A percentile compares a stretch with the other conserved stretches of the same genome.
Evolutionary conservation across 64 coral and sea anemone genomes (phyloP).

Genomic region (Pachyseris speciosa): DNA sequence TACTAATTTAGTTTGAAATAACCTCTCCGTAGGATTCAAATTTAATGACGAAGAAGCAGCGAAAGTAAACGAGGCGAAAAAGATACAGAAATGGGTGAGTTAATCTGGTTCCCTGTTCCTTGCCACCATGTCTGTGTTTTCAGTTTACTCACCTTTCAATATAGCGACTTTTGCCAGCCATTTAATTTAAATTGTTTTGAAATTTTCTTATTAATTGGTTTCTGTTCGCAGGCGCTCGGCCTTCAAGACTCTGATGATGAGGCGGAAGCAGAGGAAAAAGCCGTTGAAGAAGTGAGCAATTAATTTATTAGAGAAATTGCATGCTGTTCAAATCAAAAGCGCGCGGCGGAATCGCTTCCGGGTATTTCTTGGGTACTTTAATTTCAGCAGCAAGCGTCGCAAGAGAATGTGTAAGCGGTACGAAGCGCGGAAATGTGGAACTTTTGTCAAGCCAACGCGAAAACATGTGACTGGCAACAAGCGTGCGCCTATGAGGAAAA

Average conservation of each 20-base stretch:
- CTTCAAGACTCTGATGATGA: slow-evolving; percentile 99
- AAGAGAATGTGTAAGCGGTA: no score
- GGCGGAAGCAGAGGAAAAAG: slow-evolving; percentile 97
- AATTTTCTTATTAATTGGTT: not conserved
- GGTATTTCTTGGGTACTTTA: no score
- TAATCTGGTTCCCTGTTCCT: not conserved
- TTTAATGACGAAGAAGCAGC: slow-evolving; percentile 93
- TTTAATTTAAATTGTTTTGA: not conserved
- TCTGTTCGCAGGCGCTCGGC: slow-evolving; percentile 83
- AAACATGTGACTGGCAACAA: no score
- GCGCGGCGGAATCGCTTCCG: no score
- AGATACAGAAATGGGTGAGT: slow-evolving; percentile 99
- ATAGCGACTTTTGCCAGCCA: no score
- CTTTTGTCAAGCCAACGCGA: no score
- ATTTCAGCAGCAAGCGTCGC: no score
- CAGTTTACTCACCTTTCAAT: no score
- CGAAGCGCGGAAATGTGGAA: no score
- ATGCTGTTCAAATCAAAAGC: no score
- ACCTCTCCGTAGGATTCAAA: not conserved
- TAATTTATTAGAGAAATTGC: no score
- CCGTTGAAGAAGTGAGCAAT: slow-evolving; percentile 81
- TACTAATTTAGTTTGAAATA: not conserved
- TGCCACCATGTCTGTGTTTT: not conserved
- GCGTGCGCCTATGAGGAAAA: no score
- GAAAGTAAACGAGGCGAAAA: slow-evolving; percentile 95